Base-by-base conservation (phyloP, 1,140 invertebrate species). In the Sarcophaga peregrina region DNA sequence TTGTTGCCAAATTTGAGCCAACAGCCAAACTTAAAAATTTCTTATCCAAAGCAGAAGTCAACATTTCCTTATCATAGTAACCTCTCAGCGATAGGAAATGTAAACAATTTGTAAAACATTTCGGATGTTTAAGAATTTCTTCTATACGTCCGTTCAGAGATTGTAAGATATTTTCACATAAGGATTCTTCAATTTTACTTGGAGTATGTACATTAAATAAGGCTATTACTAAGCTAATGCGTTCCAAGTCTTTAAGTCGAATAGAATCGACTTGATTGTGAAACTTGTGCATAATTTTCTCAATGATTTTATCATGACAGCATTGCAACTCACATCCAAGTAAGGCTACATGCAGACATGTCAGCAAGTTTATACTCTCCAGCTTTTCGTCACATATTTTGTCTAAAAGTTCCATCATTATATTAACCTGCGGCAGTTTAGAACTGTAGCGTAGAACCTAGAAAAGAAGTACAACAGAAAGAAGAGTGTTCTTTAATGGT, bases 231-330 rank as follows among this genome's bases (percentile, higher is more conserved):
- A 92, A 91, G 6, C 92, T 84, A 3, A 94, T 87, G 83, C 93
- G 90, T 88, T 95, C 94, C 10, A 94, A 86, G 84, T 95, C 94
- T 89, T 95, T 95, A 0, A 94, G 74, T 80, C 94, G 91, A 0
- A 91, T 85, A 1, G 81, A 45, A 4, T 88, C 54, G 3, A 92
- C 15, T 85, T 90, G 83, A 10, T 84, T 81, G 11, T 89, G 83
- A 83, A 91, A 92, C 83, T 89, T 90, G 15, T 90, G 20, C 0
- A 91, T 80, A 46, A 92, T 88, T n/a, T 72, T 68, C 48, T 90
- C 85, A 6, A 91, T 83, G 1, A 91, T 81, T 11, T 84, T 46
- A 81, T 91, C 84, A 81, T 93, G 87, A 81, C 91, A 90, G 0
- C 91, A 80, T 82, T 90, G 89, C n/a, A 90, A 81, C 13, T 89